Conservation (phyloP, 2,113 vertebrate genomes). For the Sprattus sprattus region DNA sequence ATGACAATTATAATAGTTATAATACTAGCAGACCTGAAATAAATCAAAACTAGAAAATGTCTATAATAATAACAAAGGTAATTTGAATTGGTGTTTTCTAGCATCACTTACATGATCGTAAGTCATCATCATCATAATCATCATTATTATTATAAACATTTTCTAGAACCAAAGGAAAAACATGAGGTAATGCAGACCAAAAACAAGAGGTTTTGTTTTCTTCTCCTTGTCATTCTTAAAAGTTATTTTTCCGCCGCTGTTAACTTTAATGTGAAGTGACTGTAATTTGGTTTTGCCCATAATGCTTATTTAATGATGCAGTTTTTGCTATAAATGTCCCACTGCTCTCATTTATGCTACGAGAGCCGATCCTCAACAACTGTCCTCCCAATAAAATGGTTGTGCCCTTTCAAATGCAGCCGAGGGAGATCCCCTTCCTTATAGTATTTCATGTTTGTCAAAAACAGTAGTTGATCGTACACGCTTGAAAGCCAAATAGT, state of each 20-base stretch:
- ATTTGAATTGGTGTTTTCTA: background rate
- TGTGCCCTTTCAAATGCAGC: background rate
- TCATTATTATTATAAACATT: conserved; percentile 39
- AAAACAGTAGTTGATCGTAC: background rate
- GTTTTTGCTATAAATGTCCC: background rate
- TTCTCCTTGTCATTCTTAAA: conserved; percentile 52
- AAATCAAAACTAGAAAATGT: conserved; percentile 16
- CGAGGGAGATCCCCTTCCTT: background rate
- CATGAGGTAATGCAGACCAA: conserved; percentile 65
- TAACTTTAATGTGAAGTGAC: background rate
- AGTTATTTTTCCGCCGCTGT: background rate
- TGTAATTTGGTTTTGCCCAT: background rate
- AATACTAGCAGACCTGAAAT: conserved; percentile 32
- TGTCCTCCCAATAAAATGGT: background rate
- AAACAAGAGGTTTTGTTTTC: conserved; percentile 41
- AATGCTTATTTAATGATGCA: conserved; percentile 11
- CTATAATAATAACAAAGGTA: conserved; percentile 12
- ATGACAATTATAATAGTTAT: conserved; percentile 29
- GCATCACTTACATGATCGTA: background rate
- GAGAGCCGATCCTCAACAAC: background rate
- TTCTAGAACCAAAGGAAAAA: conserved; percentile 43
- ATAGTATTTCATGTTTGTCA: background rate
- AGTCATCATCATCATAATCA: conserved; percentile 32
- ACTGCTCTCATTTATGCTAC: background rate
- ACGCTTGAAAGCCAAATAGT: background rate